phyloP scores from a whole-genome alignment of 2,113 vertebrate species.

The Ceyx margarethae region DNA sequence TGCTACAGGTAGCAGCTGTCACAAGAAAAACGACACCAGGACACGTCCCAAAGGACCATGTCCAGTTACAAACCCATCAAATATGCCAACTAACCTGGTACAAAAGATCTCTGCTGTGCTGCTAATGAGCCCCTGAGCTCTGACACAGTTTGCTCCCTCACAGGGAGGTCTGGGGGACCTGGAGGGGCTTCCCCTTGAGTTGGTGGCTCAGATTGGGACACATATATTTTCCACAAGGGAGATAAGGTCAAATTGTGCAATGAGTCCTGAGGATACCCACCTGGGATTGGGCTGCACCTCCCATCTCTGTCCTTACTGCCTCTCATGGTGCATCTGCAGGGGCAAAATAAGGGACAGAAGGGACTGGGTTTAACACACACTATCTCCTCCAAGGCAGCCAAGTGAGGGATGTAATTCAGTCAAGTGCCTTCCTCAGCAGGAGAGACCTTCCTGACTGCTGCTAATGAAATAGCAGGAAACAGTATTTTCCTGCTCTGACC shows the following conservation, averaged over 20 bases:
- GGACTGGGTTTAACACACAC: accelerated
- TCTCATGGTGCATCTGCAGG: background rate
- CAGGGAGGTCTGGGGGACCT: background rate
- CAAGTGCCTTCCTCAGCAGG: background rate
- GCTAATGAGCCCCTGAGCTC: background rate
- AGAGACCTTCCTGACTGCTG: slow-evolving; percentile 5
- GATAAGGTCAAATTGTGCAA: background rate
- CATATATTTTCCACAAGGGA: background rate
- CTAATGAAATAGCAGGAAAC: slow-evolving; percentile 45
- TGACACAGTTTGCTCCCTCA: background rate
- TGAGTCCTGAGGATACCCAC: background rate
- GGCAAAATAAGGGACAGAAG: background rate
- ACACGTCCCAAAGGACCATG: accelerated
- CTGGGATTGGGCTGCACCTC: background rate
- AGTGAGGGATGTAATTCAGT: slow-evolving; percentile 10
- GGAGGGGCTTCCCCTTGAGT: background rate
- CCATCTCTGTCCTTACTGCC: background rate
- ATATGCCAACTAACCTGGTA: background rate
- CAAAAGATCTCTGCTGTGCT: background rate
- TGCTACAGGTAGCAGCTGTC: background rate
- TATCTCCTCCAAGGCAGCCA: background rate
- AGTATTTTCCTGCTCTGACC: slow-evolving; percentile 20
- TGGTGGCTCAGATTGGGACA: background rate
- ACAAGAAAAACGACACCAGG: background rate
- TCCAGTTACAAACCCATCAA: background rate